Evolutionary conservation across 1,140 invertebrate species (phyloP).

Genomic region (Drosophila tristis): DNA sequence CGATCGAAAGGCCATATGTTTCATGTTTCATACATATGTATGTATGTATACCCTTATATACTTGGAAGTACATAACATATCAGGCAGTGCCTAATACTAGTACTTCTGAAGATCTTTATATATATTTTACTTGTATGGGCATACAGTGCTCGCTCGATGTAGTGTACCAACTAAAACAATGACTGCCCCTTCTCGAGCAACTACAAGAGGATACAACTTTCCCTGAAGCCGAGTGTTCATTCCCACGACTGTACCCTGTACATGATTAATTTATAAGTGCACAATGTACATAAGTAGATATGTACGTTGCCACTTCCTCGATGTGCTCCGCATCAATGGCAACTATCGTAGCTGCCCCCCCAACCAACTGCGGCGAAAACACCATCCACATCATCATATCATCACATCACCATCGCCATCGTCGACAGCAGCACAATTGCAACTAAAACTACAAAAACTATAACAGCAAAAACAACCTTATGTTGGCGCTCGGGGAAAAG

Average conservation of each 20-base stretch:
- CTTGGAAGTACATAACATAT: background rate
- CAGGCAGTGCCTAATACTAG: no score
- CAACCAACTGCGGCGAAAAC: slow-evolving; percentile 29
- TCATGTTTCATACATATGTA: no score
- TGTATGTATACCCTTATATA: background rate
- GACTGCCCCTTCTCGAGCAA: no score
- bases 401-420: slow-evolving; percentile 15
- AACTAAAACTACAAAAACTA: slow-evolving; percentile 14
- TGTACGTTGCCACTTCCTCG: slow-evolving; percentile 51
- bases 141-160: no score
- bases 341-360: slow-evolving; percentile 46
- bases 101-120: no score
- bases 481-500: slow-evolving; percentile 54
- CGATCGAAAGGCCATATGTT: slow-evolving; percentile 1
- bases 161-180: background rate
- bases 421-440: slow-evolving; percentile 45
- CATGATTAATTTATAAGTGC: no score
- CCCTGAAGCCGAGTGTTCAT: slow-evolving; percentile 8
- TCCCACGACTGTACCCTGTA: slow-evolving; percentile 14
- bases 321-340: slow-evolving; percentile 52
- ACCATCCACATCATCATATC: slow-evolving; percentile 43
- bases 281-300: background rate
- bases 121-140: no score
- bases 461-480: slow-evolving; percentile 53
- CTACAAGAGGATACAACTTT: no score